These are phyloP conservation scores for Meandrusa payeni DNA, from an alignment of 2,888 invertebrate genomes.

Conservation along the genomic window DNA sequence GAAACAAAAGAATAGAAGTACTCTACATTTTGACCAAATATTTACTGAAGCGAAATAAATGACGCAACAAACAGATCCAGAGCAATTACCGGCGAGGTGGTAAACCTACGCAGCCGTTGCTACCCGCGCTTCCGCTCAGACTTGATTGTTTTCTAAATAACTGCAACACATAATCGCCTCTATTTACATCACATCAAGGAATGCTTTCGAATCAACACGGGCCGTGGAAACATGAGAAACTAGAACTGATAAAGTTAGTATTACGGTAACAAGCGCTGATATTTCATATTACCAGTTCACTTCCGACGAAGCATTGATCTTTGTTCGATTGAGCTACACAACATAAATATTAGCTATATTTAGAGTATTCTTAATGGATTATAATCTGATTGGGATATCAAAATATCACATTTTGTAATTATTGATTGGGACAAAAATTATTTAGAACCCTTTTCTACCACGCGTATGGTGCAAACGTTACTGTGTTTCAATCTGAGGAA, in stretches of 20 bases:
- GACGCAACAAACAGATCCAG: conserved; percentile 3
- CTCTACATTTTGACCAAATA: background rate
- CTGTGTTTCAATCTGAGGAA: too few species aligned
- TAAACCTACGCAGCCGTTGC: conserved; percentile 11
- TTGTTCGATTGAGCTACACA: background rate
- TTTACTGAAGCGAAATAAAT: conserved; percentile 2
- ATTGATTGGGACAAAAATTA: too few species aligned
- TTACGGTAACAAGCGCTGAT: conserved; percentile 20
- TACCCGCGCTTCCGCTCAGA: conserved; percentile 9
- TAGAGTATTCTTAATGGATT: background rate
- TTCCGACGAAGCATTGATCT: conserved; percentile 16
- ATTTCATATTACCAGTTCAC: conserved; percentile 20
- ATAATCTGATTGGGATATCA: too few species aligned
- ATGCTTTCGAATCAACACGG: background rate
- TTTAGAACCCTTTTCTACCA: too few species aligned
- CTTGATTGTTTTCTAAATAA: background rate
- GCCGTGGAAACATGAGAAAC: conserved; percentile 12
- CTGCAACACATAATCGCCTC: background rate
- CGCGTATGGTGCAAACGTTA: too few species aligned
- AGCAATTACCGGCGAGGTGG: conserved; percentile 13
- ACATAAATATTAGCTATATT: background rate
- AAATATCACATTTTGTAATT: too few species aligned
- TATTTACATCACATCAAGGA: background rate
- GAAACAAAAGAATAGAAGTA: too few species aligned
- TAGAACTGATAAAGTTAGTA: conserved; percentile 17